Percentiles rank a stretch among this genome's conserved stretches.
These are phyloP conservation scores for Ceratina australensis DNA, from an alignment of 1,140 invertebrate genomes.

Conservation along the genomic window DNA sequence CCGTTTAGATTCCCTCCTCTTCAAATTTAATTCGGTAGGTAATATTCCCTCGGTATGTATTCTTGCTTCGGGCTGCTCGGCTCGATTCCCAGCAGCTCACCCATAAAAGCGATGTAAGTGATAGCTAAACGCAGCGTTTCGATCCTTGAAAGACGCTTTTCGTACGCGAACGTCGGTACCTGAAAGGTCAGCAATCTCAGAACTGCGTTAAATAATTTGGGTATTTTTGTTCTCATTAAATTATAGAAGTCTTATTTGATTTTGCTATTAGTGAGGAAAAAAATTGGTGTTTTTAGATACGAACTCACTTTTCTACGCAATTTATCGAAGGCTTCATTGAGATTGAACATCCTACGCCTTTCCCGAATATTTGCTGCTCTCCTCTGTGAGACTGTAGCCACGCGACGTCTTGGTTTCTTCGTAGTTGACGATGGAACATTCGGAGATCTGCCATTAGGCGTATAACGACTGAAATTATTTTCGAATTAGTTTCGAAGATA, in stretches of 20 bases:
- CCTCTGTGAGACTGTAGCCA: constrained; percentile 93
- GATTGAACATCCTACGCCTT: constrained; percentile 96
- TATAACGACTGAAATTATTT: constrained; percentile 70
- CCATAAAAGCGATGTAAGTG: constrained; percentile 99
- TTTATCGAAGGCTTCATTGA: constrained; percentile 98
- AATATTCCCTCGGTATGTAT: constrained; percentile 78
- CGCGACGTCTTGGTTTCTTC: constrained; percentile 91
- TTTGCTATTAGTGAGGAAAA: not conserved
- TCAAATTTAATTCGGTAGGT: constrained; percentile 73
- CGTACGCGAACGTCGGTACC: constrained; percentile 99
- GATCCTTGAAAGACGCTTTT: constrained; percentile 98
- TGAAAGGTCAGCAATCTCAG: constrained; percentile 57
- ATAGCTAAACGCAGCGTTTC: constrained; percentile 98
- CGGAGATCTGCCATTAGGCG: constrained; percentile 72
- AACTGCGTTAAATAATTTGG: not conserved
- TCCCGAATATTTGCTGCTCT: constrained; percentile 97
- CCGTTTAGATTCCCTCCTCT: not conserved
- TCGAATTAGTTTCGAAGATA: too few species aligned
- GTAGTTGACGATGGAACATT: constrained; percentile 74
- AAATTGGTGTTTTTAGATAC: not conserved
- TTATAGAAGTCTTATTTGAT: not conserved
- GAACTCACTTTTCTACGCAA: constrained; percentile 87
- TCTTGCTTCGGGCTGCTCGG: constrained; percentile 74
- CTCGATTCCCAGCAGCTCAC: constrained; percentile 87
- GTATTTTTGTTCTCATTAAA: too few species aligned